These are phyloP conservation scores for Zhuqinia jingwanae DNA, from an alignment of 2,888 invertebrate genomes.

Conservation along the genomic window DNA sequence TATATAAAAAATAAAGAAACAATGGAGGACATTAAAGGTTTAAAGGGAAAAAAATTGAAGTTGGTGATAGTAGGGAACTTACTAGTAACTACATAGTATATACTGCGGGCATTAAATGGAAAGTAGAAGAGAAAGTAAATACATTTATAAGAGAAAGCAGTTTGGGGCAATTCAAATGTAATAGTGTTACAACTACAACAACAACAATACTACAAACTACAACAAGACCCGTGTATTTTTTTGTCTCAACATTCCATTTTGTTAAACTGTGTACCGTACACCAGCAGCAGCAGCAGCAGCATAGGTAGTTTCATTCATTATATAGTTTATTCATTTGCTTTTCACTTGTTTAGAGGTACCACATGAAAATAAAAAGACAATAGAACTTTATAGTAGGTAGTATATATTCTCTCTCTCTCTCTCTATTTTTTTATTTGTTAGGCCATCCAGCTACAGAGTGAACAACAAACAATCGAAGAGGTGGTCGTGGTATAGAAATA, in stretches of 20 bases:
- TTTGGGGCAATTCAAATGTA: constrained; percentile 41
- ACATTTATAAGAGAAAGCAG: constrained; percentile 2
- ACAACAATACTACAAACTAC: background rate
- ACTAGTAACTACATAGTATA: background rate
- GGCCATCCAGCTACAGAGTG: background rate
- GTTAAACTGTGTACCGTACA: constrained; percentile 8
- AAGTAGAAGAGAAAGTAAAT: constrained; percentile 9
- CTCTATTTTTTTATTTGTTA: background rate
- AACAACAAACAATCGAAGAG: background rate
- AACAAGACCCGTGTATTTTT: background rate
- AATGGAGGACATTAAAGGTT: background rate
- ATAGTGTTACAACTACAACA: background rate
- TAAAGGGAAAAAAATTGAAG: background rate
- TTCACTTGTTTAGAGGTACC: background rate
- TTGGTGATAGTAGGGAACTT: background rate
- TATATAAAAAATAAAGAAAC: background rate
- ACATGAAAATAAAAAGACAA: constrained; percentile 11
- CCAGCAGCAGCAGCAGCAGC: constrained; percentile 9
- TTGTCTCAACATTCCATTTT: constrained; percentile 21
- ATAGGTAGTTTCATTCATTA: background rate
- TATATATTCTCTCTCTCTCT: background rate
- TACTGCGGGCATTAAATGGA: constrained; percentile 4
- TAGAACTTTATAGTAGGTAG: constrained; percentile 10
- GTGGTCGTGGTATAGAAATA: no score
- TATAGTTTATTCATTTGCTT: background rate